Conservation (phyloP, 2,797 vertebrate genomes). For the Amniataba percoides region DNA sequence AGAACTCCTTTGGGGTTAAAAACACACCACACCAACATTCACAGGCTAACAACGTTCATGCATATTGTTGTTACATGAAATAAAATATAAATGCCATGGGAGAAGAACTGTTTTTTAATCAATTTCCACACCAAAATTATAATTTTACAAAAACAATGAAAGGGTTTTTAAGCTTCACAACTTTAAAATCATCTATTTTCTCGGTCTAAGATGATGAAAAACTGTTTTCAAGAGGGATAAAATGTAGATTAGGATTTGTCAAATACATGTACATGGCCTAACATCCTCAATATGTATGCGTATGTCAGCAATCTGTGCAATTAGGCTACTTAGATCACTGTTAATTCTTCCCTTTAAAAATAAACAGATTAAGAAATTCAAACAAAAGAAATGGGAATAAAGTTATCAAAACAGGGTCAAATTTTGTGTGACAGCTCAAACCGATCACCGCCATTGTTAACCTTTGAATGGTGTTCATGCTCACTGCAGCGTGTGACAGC, state of each 20-base stretch:
- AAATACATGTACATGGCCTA: not conserved
- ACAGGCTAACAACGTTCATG: slow-evolving; percentile 13
- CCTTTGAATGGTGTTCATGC: slow-evolving; percentile 41
- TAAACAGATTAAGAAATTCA: slow-evolving; percentile 32
- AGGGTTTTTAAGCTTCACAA: not conserved
- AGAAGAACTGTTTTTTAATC: not conserved
- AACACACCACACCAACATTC: slow-evolving; percentile 3
- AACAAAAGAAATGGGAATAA: slow-evolving; percentile 46
- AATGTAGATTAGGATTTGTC: not conserved
- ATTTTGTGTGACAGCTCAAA: slow-evolving; percentile 49
- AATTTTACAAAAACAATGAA: not conserved
- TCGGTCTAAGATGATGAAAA: not conserved
- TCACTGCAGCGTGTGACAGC: slow-evolving; percentile 58
- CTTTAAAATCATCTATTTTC: not conserved
- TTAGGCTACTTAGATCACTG: slow-evolving; percentile 49
- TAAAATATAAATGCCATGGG: not conserved
- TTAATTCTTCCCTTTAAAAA: slow-evolving; percentile 32
- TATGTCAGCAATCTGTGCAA: slow-evolving; percentile 9
- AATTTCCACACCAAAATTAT: not conserved
- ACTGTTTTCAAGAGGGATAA: not conserved
- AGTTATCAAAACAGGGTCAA: slow-evolving; percentile 59
- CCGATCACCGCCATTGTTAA: slow-evolving; percentile 41
- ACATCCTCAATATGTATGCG: not conserved
- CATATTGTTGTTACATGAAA: not conserved
- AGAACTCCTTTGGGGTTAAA: slow-evolving; percentile 5